phyloP scores from a whole-genome alignment of 2,797 vertebrate species.

The Hapalemur alaotrensis region DNA sequence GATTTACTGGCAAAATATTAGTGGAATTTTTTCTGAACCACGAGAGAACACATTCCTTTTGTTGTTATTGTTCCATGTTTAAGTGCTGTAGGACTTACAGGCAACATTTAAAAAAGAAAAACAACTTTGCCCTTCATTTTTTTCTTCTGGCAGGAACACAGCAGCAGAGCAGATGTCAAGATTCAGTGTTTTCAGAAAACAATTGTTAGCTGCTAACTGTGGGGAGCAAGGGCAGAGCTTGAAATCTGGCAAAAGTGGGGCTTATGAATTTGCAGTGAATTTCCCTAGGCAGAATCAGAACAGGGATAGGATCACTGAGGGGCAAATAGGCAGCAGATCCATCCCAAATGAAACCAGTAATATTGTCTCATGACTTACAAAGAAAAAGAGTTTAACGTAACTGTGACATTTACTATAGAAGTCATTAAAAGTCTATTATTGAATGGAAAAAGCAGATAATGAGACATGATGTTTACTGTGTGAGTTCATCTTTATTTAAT shows the following conservation, averaged over 20 bases:
- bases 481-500: neutral
- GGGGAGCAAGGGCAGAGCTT: neutral
- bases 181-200: conserved; percentile 41
- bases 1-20: neutral
- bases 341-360: neutral
- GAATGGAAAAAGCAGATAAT: neutral
- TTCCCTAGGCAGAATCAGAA: neutral
- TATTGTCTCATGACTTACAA: neutral
- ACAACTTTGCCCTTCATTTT: conserved; percentile 42
- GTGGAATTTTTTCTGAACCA: neutral
- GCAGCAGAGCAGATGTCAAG: conserved; percentile 58
- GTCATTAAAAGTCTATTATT: neutral
- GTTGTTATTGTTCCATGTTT: neutral
- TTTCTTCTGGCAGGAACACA: conserved; percentile 13
- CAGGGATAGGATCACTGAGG: neutral
- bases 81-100: neutral
- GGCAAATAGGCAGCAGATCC: neutral
- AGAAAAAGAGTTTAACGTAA: neutral
- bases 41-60: neutral
- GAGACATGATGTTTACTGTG: neutral
- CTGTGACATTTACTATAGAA: neutral
- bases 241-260: conserved; percentile 17
- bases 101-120: neutral
- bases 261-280: neutral
- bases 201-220: conserved; percentile 32